These are phyloP conservation scores for Metacarcinus magister DNA, from an alignment of 2,888 invertebrate species.

Conservation along the genomic window DNA sequence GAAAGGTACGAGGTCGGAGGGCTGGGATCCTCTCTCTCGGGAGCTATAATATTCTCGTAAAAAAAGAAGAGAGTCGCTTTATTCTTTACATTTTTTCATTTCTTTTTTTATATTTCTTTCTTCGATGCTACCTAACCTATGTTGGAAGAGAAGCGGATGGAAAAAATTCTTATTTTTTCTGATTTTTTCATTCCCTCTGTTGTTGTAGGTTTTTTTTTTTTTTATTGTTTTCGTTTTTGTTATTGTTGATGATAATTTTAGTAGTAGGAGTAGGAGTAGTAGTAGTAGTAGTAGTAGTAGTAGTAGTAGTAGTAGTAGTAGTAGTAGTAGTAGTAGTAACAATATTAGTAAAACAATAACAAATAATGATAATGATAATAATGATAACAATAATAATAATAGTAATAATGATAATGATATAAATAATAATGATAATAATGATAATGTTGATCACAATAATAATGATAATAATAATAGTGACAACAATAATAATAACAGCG, in stretches of 20 bases:
- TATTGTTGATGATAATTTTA: too few species aligned
- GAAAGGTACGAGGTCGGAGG: background rate
- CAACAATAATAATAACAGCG: background rate
- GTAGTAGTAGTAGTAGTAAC: background rate
- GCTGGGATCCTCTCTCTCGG: background rate
- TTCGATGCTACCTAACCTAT: background rate
- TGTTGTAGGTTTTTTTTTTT: background rate
- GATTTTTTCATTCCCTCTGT: too few species aligned
- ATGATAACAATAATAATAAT: background rate
- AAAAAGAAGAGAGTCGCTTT: background rate
- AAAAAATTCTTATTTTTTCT: background rate
- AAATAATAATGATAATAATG: background rate
- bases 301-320: too few species aligned
- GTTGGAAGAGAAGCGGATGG: background rate
- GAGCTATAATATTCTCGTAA: conserved; percentile 3
- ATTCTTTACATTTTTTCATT: background rate
- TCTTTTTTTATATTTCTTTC: background rate
- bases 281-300: too few species aligned
- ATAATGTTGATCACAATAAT: background rate
- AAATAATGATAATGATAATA: background rate
- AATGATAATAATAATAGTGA: background rate
- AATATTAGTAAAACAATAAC: background rate
- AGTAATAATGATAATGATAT: background rate
- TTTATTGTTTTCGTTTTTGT: background rate
- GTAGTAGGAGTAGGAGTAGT: too few species aligned